Evolutionary conservation across 1,140 invertebrate genomes (phyloP).

Genomic region (Homarus americanus): DNA sequence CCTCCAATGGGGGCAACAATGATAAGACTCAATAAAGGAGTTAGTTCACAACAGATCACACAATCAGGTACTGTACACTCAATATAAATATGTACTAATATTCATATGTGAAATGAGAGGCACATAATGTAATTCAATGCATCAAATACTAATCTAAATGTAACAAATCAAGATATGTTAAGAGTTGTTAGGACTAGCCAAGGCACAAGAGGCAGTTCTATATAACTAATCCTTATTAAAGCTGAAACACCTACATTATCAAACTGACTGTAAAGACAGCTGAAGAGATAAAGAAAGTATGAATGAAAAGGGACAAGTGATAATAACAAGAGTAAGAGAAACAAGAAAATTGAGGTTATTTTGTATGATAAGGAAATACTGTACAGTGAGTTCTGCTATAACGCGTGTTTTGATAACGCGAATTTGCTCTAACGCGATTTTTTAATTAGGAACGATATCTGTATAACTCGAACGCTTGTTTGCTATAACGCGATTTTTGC

Average conservation of each 20-base stretch:
- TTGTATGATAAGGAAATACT: neutral
- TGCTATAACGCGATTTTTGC: no score
- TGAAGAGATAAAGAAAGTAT: constrained; percentile 12
- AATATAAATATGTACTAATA: neutral
- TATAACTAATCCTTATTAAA: neutral
- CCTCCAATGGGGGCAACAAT: constrained; percentile 34
- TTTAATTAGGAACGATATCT: no score
- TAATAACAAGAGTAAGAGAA: neutral
- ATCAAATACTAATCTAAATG: constrained; percentile 1
- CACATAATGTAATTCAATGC: neutral
- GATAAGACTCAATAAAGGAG: neutral
- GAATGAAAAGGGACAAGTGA: neutral
- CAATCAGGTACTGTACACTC: neutral
- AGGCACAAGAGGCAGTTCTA: constrained; percentile 29
- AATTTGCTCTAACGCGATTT: no score
- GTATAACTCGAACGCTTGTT: no score
- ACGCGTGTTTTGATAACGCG: no score
- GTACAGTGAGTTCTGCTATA: no score
- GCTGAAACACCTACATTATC: neutral
- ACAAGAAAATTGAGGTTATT: neutral
- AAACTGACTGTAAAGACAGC: constrained; percentile 34
- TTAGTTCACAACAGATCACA: neutral
- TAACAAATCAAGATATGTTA: neutral
- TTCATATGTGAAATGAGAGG: neutral
- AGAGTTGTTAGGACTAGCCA: neutral